Conservation (phyloP, 2,113 vertebrate genomes). For the Labeo rohita region DNA sequence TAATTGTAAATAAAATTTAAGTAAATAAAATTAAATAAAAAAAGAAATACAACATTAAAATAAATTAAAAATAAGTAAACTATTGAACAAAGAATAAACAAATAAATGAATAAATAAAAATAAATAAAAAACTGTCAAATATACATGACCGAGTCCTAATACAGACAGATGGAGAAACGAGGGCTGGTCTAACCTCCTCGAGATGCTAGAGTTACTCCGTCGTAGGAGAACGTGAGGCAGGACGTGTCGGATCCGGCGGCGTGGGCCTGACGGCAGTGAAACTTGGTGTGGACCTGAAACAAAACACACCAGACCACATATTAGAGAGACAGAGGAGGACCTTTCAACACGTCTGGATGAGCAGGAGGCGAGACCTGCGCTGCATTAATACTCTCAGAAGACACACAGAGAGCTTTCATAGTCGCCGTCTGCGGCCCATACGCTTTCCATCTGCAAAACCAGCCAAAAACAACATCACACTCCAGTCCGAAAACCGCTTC, state of each 20-base stretch:
- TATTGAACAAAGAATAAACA: too few species aligned
- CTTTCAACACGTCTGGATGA: conserved; percentile 34
- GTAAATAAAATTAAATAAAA: too few species aligned
- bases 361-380: neutral
- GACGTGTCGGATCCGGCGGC: conserved; percentile 86
- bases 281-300: conserved; percentile 93
- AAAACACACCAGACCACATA: neutral
- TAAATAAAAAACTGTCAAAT: neutral
- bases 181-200: conserved; percentile 83
- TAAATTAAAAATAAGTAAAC: too few species aligned
- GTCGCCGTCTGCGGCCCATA: neutral
- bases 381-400: conserved; percentile 7
- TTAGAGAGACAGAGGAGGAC: conserved; percentile 6
- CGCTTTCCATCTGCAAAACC: conserved; percentile 61
- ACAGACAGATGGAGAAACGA: neutral
- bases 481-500: conserved; percentile 31
- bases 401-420: conserved; percentile 53
- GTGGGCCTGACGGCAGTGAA: conserved; percentile 94
- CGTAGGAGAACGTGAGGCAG: conserved; percentile 90
- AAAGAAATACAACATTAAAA: too few species aligned
- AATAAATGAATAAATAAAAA: too few species aligned
- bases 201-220: conserved; percentile 87
- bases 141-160: neutral
- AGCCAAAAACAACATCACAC: conserved; percentile 37
- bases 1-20: too few species aligned